Conservation (phyloP, 2,113 vertebrate genomes). For the Colinus virginianus region DNA sequence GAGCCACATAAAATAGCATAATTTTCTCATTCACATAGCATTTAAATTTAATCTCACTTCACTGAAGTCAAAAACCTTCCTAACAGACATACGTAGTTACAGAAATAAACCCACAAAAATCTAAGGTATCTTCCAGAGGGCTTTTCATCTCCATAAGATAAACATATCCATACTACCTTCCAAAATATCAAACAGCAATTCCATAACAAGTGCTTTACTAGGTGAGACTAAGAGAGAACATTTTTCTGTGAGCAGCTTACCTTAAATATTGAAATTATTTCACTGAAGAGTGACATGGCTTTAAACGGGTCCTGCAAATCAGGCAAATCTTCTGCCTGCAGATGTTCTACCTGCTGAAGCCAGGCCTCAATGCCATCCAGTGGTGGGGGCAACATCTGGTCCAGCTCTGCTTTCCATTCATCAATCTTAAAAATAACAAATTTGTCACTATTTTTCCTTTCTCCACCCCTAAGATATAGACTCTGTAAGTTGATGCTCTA, state of each 20-base stretch:
- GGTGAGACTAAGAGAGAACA: slow-evolving; percentile 8
- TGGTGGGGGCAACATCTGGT: slow-evolving; percentile 83
- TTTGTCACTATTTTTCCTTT: background rate
- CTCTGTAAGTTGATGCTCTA: background rate
- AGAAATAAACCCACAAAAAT: slow-evolving; percentile 33
- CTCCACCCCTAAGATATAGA: background rate
- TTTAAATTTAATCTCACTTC: slow-evolving; percentile 28
- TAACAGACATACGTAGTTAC: background rate
- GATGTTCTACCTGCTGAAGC: slow-evolving; percentile 85
- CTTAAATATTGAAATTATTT: slow-evolving; percentile 84
- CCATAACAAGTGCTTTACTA: slow-evolving; percentile 3
- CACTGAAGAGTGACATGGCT: slow-evolving; percentile 77
- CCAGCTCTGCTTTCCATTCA: slow-evolving; percentile 82
- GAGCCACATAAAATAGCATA: slow-evolving; percentile 52
- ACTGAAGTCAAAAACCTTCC: slow-evolving; percentile 18
- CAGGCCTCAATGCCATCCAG: slow-evolving; percentile 82
- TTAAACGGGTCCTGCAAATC: slow-evolving; percentile 78
- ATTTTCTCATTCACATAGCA: slow-evolving; percentile 6
- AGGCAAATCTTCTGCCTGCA: slow-evolving; percentile 78
- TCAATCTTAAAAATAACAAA: slow-evolving; percentile 79
- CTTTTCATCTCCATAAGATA: slow-evolving; percentile 43
- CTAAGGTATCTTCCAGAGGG: slow-evolving; percentile 32
- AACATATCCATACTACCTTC: slow-evolving; percentile 12
- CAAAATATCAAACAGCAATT: slow-evolving; percentile 25
- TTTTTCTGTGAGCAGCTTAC: slow-evolving; percentile 72